These are phyloP conservation scores for Agriopis aurantiaria DNA, from an alignment of 2,888 invertebrate species.

Conservation along the genomic window DNA sequence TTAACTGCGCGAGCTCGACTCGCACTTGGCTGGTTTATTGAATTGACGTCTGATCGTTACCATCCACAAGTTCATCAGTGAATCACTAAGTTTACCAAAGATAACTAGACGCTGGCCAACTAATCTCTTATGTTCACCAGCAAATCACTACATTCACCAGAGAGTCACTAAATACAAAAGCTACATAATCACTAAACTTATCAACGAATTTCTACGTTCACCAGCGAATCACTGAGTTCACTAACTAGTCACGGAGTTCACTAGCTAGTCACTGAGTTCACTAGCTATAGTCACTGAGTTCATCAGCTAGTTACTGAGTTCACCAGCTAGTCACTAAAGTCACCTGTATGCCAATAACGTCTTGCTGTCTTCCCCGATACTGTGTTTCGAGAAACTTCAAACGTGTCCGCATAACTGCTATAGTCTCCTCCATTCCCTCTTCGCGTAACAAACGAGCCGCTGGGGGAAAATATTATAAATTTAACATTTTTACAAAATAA, in stretches of 20 bases:
- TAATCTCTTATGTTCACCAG: too few species aligned
- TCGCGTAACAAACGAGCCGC: constrained; percentile 1
- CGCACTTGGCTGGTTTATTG: too few species aligned
- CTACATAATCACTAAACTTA: too few species aligned
- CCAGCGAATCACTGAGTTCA: neutral
- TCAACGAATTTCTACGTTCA: neutral
- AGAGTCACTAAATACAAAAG: too few species aligned
- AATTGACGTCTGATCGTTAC: too few species aligned
- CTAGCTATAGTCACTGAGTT: neutral
- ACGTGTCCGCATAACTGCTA: constrained; percentile 63
- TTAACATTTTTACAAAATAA: too few species aligned
- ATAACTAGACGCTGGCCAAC: too few species aligned
- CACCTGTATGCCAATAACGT: constrained; percentile 87
- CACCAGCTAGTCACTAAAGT: neutral
- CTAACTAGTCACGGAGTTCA: neutral
- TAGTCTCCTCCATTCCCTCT: neutral
- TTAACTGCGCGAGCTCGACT: too few species aligned
- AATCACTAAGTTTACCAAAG: too few species aligned
- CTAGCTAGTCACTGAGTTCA: neutral
- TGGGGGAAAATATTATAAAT: constrained; percentile 7
- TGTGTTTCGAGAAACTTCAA: constrained; percentile 92
- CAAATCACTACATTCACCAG: too few species aligned
- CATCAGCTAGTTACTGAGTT: neutral
- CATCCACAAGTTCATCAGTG: too few species aligned
- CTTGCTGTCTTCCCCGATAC: constrained; percentile 92